phyloP scores from a whole-genome alignment of 2,113 vertebrate genomes.

The Boulengeromyrus knoepffleri region DNA sequence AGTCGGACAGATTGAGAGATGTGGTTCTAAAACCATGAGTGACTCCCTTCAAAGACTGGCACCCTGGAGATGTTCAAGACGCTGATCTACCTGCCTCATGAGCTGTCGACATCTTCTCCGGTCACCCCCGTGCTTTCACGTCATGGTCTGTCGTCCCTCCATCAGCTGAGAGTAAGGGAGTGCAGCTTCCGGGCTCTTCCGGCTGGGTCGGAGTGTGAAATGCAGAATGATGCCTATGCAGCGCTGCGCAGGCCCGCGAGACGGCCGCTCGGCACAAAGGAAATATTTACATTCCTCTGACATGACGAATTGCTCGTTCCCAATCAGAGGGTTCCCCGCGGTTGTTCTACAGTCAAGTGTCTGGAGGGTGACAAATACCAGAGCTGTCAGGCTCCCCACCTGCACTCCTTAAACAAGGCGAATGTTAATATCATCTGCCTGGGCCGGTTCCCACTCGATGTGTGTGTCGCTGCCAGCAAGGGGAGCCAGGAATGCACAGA shows the following conservation, averaged over 20 bases:
- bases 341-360: conserved; percentile 33
- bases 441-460: background rate
- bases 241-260: background rate
- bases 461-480: background rate
- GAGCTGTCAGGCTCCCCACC: conserved; percentile 40
- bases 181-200: background rate
- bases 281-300: conserved; percentile 50
- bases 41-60: background rate
- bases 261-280: conserved; percentile 14
- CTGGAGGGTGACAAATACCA: conserved; percentile 49
- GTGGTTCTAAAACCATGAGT: background rate
- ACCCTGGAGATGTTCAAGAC: background rate
- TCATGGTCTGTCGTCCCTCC: background rate
- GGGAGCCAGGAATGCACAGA: background rate
- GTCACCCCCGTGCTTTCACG: background rate
- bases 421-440: conserved; percentile 1
- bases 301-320: conserved; percentile 39
- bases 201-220: background rate
- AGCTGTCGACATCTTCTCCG: background rate
- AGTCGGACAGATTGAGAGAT: background rate
- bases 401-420: conserved; percentile 21
- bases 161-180: background rate
- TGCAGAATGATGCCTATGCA: background rate
- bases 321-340: conserved; percentile 43
- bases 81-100: background rate